phyloP scores from a whole-genome alignment of 2,113 vertebrate genomes.

The Hippocampus zosterae region DNA sequence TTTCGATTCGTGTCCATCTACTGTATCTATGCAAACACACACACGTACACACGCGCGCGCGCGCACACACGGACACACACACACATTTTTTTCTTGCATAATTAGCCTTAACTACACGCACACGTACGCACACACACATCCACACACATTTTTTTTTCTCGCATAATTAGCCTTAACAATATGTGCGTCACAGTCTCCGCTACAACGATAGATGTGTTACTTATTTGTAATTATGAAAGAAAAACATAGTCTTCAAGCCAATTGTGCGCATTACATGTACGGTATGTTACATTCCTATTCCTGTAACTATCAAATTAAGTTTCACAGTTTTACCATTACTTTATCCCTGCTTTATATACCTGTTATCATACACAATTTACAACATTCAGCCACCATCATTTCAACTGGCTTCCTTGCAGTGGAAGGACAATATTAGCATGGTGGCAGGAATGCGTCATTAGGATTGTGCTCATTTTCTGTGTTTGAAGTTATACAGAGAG shows the following conservation, averaged over 20 bases:
- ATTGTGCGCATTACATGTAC: background rate
- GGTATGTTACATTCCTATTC: background rate
- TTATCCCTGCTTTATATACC: background rate
- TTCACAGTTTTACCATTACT: background rate
- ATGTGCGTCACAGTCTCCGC: background rate
- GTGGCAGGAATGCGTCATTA: too few relatives aligned
- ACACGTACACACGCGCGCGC: background rate
- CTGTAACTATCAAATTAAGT: background rate
- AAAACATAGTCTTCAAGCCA: background rate
- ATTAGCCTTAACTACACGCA: background rate
- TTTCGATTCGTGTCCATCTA: background rate
- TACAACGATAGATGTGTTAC: background rate
- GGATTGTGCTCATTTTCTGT: too few relatives aligned
- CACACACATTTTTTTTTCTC: too few relatives aligned
- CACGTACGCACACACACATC: background rate
- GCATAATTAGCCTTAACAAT: background rate
- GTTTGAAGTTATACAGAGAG: too few relatives aligned
- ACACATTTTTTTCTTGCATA: background rate
- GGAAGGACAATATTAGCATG: too few relatives aligned
- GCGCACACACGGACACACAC: background rate
- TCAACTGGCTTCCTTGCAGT: too few relatives aligned
- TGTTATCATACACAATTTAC: background rate
- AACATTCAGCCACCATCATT: too few relatives aligned
- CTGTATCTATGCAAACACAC: background rate
- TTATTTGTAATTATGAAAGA: background rate